Evolutionary conservation across 2,797 vertebrate species (phyloP), one percentile per base, ranked within the genome.

Genomic region (Fringilla coelebs): DNA sequence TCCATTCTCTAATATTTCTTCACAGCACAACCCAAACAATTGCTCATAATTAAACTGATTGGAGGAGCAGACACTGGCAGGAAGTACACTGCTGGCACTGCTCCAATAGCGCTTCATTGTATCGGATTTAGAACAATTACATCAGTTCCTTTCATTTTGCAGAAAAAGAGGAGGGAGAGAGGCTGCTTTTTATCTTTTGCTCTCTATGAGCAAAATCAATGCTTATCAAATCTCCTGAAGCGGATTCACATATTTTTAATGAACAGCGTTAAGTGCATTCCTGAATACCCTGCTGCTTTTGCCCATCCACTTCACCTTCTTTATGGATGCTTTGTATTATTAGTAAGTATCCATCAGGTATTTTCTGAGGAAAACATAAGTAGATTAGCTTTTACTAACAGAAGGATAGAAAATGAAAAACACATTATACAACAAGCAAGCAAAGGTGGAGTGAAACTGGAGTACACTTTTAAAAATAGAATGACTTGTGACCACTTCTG

Each of bases 1-100:
- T 98, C 98, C 98, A 98, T 98, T 98, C 97, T 97, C 97, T 98
- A 98, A 98, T 98, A 98, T 97, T 97, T 98, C 97, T 97, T 96
- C 96, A 94, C 96, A 97, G 97, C 88, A 48, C 94, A 97, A 97
- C 97, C 98, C 97, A 98, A 98, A 97, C 97, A 97, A 98, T 98
- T 97, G 96, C 93, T 98, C 98, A 98, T 97, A 98, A 98, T 98
- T 98, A 98, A 97, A 96, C 89, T 92, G 97, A 98, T 98, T 95
- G 96, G 97, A 97, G 96, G 95, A 97, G 94, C 93, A 96, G 97
- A 97, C 95, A 67, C 97, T 98, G 98, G 98, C 98, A 98, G 98
- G 97, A 98, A 98, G 96, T 86, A 86, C 77, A 87, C 45, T 61
- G 60, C 95, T 98, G 98, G 98, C 98, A 73, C 41, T 12, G 48